Evolutionary conservation across 2,888 invertebrate species (phyloP).

Genomic region (Chrysodeixis includens): DNA sequence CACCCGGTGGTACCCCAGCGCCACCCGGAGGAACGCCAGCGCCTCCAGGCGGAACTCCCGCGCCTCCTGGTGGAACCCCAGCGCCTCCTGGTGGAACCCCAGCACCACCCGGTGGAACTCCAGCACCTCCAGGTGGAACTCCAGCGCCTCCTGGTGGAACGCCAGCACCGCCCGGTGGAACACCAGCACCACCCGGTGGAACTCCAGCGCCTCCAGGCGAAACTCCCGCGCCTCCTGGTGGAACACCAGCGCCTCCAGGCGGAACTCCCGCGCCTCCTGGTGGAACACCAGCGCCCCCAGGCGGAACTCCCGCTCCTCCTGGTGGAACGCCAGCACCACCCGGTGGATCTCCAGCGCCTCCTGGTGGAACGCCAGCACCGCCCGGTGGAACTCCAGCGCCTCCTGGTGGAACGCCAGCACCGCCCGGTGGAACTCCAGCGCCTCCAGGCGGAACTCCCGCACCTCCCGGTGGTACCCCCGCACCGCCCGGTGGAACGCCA

Average conservation of each 20-base stretch:
- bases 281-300: not conserved
- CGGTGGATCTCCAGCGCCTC: no score
- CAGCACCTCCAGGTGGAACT: not conserved
- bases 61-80: not conserved
- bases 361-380: no score
- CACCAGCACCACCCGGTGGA: not conserved
- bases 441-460: no score
- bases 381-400: not conserved
- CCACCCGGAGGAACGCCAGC: no score
- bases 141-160: not conserved
- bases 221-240: not conserved
- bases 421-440: no score
- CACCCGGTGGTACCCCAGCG: not conserved
- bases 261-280: not conserved
- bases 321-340: not conserved
- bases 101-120: not conserved
- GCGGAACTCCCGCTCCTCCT: not conserved
- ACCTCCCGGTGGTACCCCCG: no score
- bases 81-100: not conserved
- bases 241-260: not conserved
- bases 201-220: not conserved
- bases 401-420: no score
- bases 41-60: not conserved
- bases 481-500: not conserved
- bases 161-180: not conserved